Base-by-base conservation (phyloP, 2,113 vertebrate genomes). In the Tragelaphus buxtoni region DNA sequence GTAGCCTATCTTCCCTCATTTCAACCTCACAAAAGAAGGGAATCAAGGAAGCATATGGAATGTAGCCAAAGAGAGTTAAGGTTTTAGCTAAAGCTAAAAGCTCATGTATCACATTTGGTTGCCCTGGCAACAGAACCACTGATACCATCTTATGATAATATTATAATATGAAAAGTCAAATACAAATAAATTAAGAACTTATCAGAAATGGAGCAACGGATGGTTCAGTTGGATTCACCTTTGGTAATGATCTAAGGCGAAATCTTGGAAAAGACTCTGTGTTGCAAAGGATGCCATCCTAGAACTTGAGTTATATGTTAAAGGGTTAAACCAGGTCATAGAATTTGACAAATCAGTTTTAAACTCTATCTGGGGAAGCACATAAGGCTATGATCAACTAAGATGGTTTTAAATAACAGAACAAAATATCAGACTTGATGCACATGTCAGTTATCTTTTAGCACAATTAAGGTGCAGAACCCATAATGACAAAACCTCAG, bases 41-140 rank as follows among this genome's bases (percentile, higher is more conserved):
- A 89, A 42, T 63, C 35, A 94, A 88, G 49, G 91, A 90, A 89
- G 17, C 32, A 28, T 16, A 56, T 92, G 83, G 82, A 95, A 80
- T 76, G 1, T 69, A 24, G 58, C 74, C 89, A 35, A 96, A 88
- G 61, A 94, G 5, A 85, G 80, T 85, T 86, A 93, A 90, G 32
- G 32, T 82, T 93, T 88, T 83, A 88, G 47, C 93, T 86, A 92
- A 97, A 95, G 35, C 69, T 53, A 79, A 93, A 90, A 89, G 81
- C 63, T 93, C 86, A 49, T 89, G 49, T 58, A 90, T 89, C 24
- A 32, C 65, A 94, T 94, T 91, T 96, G 81, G 89, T 97, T 93
- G 56, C 42, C 35, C 12, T 91, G 49, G 86, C 74, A 96, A 96
- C 74, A 87, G 26, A 93, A 79, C 1, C 45, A 49, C 47, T 35